Conservation (phyloP, 2,113 vertebrate genomes). For the Marmota monax region DNA sequence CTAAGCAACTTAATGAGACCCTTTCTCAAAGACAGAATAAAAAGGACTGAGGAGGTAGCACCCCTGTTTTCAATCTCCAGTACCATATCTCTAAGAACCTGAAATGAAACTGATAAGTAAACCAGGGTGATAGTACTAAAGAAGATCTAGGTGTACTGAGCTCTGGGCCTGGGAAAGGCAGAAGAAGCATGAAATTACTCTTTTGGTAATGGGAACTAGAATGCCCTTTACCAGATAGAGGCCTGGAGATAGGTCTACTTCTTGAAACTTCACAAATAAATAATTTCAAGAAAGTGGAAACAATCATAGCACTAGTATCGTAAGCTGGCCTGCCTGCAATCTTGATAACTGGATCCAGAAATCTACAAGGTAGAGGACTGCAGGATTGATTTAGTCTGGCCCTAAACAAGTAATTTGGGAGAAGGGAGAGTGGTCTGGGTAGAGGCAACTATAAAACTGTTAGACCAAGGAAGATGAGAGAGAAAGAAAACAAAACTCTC, state of each 20-base stretch:
- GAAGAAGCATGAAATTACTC: neutral
- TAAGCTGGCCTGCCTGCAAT: neutral
- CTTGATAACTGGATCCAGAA: slow-evolving; percentile 11
- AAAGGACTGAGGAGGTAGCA: too few relatives aligned
- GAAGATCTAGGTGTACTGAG: neutral
- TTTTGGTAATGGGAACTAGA: neutral
- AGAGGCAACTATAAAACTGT: neutral
- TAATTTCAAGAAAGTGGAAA: neutral
- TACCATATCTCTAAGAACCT: neutral
- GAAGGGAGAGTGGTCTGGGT: neutral
- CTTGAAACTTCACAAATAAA: neutral
- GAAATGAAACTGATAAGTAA: neutral
- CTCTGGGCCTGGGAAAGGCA: neutral
- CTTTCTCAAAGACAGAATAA: too few relatives aligned
- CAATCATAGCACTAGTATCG: neutral
- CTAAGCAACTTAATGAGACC: too few relatives aligned
- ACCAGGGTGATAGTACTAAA: neutral
- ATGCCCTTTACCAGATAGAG: neutral
- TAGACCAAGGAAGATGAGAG: neutral
- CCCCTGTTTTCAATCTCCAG: too few relatives aligned
- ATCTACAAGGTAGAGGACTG: neutral
- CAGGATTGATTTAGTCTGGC: neutral
- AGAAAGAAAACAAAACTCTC: slow-evolving; percentile 14
- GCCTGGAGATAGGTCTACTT: neutral
- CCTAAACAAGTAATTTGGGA: neutral